Evolutionary conservation across 2,797 vertebrate species (phyloP).

Genomic region (Distichodus sexfasciatus): DNA sequence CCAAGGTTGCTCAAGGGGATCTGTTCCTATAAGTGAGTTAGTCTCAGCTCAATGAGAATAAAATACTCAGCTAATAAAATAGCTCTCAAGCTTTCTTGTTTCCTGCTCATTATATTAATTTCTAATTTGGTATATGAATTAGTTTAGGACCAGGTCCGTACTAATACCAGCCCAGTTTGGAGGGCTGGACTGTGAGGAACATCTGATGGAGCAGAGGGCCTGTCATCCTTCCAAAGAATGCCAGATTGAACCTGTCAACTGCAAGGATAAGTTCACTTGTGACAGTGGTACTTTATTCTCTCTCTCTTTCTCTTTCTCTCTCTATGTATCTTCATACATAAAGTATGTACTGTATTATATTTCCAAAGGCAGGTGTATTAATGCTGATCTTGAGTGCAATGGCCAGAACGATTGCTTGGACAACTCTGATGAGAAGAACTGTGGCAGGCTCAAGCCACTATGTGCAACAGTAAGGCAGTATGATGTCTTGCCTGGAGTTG

Average conservation of each 20-base stretch:
- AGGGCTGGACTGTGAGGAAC: conserved; percentile 73
- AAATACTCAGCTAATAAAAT: no score
- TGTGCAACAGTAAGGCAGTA: conserved; percentile 60
- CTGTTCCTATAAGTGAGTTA: no score
- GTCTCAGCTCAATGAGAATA: no score
- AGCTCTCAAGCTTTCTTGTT: not conserved
- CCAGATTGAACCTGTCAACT: conserved; percentile 73
- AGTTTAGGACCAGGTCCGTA: conserved; percentile 79
- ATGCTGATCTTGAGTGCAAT: conserved; percentile 79
- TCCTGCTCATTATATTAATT: not conserved
- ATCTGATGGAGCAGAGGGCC: conserved; percentile 71
- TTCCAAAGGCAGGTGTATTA: conserved; percentile 84
- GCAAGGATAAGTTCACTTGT: conserved; percentile 84
- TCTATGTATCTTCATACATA: no score
- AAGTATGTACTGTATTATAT: no score
- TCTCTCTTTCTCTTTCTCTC: not conserved
- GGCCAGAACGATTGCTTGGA: conserved; percentile 91
- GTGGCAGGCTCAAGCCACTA: conserved; percentile 60
- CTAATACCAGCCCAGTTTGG: conserved; percentile 84
- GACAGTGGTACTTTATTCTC: conserved; percentile 73
- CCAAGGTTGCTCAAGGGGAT: no score
- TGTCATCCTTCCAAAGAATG: conserved; percentile 82
- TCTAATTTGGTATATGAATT: conserved; percentile 26
- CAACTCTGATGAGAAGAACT: conserved; percentile 86
- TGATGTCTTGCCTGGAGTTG: conserved; percentile 70